Percentiles rank a stretch among this genome's conserved stretches.
Conservation (phyloP, 2,797 vertebrate genomes). For the Onychomys arenicola region DNA sequence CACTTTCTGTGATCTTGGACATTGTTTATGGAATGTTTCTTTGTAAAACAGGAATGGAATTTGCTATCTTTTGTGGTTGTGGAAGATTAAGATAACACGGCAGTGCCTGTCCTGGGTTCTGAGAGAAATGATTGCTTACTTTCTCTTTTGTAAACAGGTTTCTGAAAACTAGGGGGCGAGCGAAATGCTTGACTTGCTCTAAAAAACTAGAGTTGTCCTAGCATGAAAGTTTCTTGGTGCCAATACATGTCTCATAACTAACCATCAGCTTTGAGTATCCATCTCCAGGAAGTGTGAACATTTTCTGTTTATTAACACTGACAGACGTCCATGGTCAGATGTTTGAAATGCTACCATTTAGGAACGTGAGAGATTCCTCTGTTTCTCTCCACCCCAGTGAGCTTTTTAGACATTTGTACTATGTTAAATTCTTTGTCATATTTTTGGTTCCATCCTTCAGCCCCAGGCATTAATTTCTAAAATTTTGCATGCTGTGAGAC, state of each 20-base stretch:
- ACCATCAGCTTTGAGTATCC: not conserved
- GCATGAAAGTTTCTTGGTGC: not conserved
- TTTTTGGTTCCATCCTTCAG: slow-evolving; percentile 23
- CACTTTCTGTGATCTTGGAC: not conserved
- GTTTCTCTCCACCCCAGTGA: not conserved
- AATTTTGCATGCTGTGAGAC: not conserved
- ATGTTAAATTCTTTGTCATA: not conserved
- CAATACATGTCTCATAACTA: slow-evolving; percentile 9
- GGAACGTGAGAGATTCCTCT: not conserved
- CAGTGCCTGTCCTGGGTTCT: not conserved
- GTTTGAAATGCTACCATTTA: slow-evolving; percentile 11
- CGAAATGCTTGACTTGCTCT: not conserved
- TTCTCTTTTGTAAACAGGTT: slow-evolving; percentile 42
- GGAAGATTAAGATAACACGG: not conserved
- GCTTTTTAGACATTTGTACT: not conserved
- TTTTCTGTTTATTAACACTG: not conserved
- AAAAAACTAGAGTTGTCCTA: not conserved
- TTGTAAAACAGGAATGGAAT: slow-evolving; percentile 37
- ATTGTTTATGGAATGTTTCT: slow-evolving; percentile 43
- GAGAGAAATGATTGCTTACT: not conserved
- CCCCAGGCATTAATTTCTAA: not conserved
- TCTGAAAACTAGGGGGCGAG: not conserved
- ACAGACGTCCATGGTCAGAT: not conserved
- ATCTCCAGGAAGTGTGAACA: not conserved
- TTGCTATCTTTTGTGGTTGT: slow-evolving; percentile 12